A percentile compares a stretch with the other conserved stretches of the same genome.
These are phyloP conservation scores for Drosophila busckii DNA, from an alignment of 1,140 invertebrate species.

Conservation along the genomic window DNA sequence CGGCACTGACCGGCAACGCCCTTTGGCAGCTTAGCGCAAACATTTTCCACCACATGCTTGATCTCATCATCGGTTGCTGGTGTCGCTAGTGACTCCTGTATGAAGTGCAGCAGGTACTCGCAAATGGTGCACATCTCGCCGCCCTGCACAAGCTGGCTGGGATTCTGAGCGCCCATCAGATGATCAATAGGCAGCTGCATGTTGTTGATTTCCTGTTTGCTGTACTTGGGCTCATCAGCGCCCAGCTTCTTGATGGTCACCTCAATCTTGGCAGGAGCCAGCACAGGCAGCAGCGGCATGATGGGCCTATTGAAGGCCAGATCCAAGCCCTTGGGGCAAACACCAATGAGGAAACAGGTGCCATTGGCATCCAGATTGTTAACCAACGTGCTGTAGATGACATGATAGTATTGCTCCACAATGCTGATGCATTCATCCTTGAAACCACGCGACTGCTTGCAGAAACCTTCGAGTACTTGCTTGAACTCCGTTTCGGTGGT, in stretches of 20 bases:
- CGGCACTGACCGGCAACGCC: constrained; percentile 84
- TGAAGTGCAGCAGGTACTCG: constrained; percentile 89
- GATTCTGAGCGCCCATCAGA: constrained; percentile 80
- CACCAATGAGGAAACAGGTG: constrained; percentile 85
- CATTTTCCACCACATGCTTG: constrained; percentile 82
- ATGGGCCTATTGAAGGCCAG: constrained; percentile 34
- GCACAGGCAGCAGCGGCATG: constrained; percentile 62
- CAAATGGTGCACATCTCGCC: constrained; percentile 87
- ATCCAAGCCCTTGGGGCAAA: constrained; percentile 81
- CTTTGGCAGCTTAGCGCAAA: constrained; percentile 85
- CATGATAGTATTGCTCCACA: constrained; percentile 87
- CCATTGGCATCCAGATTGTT: constrained; percentile 84
- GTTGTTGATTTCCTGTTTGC: constrained; percentile 49
- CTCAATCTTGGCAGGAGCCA: constrained; percentile 59
- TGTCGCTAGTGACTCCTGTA: constrained; percentile 86
- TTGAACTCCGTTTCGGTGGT: constrained; percentile 91
- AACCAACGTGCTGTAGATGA: constrained; percentile 86
- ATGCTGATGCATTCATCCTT: constrained; percentile 84
- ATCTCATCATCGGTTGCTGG: constrained; percentile 84
- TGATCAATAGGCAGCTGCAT: constrained; percentile 85
- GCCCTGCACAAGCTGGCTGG: constrained; percentile 78
- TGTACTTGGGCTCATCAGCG: constrained; percentile 66
- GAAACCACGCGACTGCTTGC: constrained; percentile 87
- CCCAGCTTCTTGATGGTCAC: constrained; percentile 74
- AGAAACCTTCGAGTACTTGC: constrained; percentile 87